phyloP scores from a whole-genome alignment of 2,888 invertebrate species.

The Catocala sponsa region DNA sequence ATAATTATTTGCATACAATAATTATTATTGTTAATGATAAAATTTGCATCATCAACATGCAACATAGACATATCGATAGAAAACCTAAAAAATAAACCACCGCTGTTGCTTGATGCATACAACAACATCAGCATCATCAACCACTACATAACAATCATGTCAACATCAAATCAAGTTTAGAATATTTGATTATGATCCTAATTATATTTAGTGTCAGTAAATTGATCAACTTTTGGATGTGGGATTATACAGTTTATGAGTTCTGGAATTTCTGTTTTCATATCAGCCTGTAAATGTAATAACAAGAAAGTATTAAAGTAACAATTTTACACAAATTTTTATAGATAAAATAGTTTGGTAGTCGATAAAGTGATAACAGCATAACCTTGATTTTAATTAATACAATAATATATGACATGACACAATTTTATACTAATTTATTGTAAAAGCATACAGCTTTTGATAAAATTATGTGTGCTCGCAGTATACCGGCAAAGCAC shows the following conservation, averaged over 20 bases:
- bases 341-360: constrained; percentile 30
- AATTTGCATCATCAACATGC: too few species aligned
- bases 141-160: too few species aligned
- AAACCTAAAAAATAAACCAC: too few species aligned
- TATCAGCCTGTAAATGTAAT: background rate
- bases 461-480: background rate
- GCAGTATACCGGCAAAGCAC: background rate
- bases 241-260: too few species aligned
- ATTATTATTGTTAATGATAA: too few species aligned
- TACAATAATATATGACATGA: background rate
- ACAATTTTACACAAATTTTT: constrained; percentile 22
- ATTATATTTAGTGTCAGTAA: too few species aligned
- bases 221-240: too few species aligned
- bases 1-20: too few species aligned
- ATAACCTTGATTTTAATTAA: constrained; percentile 43
- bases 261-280: too few species aligned
- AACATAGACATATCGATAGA: too few species aligned
- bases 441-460: background rate
- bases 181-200: too few species aligned
- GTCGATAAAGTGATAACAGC: constrained; percentile 39
- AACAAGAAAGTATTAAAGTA: constrained; percentile 10
- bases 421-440: background rate
- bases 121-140: background rate
- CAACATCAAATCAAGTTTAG: too few species aligned
- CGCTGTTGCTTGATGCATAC: background rate